Percentiles rank a stretch among this genome's conserved stretches.
Conservation (phyloP, 2,797 vertebrate genomes). For the Gymnoscopelus braueri region DNA sequence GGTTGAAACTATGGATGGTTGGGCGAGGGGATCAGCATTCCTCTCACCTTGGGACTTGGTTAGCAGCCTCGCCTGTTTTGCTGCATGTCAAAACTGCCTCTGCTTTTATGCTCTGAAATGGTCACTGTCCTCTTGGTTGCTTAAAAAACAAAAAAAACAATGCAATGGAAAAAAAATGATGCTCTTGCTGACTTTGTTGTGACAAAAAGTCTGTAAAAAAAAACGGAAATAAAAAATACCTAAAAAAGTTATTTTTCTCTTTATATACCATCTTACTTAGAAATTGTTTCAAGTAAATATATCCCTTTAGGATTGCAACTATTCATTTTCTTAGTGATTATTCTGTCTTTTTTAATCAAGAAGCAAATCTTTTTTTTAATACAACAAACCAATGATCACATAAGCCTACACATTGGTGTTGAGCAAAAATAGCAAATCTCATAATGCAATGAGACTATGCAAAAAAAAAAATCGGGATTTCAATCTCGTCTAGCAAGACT, state of each 20-base stretch:
- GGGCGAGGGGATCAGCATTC: conserved; percentile 20
- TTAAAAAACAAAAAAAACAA: conserved; percentile 65
- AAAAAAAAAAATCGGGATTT: too few relatives aligned
- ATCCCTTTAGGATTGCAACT: too few relatives aligned
- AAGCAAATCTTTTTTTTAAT: neutral
- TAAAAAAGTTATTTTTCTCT: conserved; percentile 27
- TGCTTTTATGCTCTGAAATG: conserved; percentile 70
- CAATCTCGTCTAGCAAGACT: too few relatives aligned
- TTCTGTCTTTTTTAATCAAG: too few relatives aligned
- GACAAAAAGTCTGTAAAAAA: conserved; percentile 81
- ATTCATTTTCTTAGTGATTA: too few relatives aligned
- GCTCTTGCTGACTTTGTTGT: conserved; percentile 83
- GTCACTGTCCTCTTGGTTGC: conserved; percentile 68
- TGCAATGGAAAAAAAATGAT: conserved; percentile 65
- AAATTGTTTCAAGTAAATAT: neutral
- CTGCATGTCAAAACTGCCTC: conserved; percentile 79
- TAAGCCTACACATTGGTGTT: too few relatives aligned
- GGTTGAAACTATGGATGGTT: conserved; percentile 35
- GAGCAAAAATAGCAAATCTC: too few relatives aligned
- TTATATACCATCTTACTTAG: conserved; percentile 14
- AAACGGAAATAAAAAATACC: conserved; percentile 65
- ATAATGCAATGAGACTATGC: too few relatives aligned
- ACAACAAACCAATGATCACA: too few relatives aligned
- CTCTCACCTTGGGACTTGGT: conserved; percentile 59
- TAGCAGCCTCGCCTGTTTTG: conserved; percentile 60